Conservation (phyloP, 2,113 vertebrate species). For the Pseudorectes ferrugineus region DNA sequence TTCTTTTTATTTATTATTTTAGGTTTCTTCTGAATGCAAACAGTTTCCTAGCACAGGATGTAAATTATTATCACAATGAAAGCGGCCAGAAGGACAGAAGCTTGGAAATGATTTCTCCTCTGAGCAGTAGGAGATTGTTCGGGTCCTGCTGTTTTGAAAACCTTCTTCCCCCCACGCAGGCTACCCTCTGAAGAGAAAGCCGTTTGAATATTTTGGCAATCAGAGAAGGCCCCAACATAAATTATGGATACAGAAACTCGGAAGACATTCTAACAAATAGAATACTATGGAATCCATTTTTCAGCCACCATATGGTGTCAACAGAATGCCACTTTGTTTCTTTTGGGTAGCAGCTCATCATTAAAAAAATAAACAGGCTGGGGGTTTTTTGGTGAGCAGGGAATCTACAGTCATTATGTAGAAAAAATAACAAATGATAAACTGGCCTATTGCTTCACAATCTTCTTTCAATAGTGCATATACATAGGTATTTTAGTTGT, state of each 20-base stretch:
- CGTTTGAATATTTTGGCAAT: constrained; percentile 78
- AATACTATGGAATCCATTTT: constrained; percentile 72
- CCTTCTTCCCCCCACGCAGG: constrained; percentile 63
- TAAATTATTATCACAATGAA: constrained; percentile 76
- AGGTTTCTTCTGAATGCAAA: constrained; percentile 60
- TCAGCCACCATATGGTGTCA: constrained; percentile 76
- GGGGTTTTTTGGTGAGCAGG: constrained; percentile 24
- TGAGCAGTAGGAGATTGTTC: constrained; percentile 74
- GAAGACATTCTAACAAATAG: constrained; percentile 76
- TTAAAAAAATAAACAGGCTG: constrained; percentile 72
- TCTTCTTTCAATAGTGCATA: not conserved
- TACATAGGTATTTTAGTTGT: not conserved
- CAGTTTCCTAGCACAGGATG: constrained; percentile 66
- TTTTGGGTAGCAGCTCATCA: constrained; percentile 68
- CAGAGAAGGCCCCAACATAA: constrained; percentile 70
- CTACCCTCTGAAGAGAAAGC: constrained; percentile 73
- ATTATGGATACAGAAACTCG: constrained; percentile 73
- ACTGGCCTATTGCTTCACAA: constrained; percentile 43
- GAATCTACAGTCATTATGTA: constrained; percentile 57
- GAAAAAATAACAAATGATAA: constrained; percentile 59
- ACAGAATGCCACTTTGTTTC: constrained; percentile 78
- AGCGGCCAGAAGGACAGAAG: constrained; percentile 77
- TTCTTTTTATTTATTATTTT: constrained; percentile 38
- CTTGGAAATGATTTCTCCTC: constrained; percentile 74
- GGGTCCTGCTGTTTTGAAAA: constrained; percentile 79